Base-by-base conservation (phyloP, 23 tunicate species). In the Phallusia fumigata region DNA sequence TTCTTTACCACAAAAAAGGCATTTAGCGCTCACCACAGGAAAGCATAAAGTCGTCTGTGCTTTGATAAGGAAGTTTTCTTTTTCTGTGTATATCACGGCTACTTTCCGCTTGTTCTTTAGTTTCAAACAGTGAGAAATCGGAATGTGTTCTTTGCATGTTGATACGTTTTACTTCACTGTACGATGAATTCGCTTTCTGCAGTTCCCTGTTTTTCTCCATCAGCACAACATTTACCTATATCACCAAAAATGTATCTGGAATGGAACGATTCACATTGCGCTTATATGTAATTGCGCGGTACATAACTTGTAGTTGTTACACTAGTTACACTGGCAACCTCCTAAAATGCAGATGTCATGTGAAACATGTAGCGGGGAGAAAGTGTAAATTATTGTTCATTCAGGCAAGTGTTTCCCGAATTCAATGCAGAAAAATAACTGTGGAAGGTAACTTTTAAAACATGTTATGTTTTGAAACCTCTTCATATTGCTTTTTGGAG, bases 401-500 rank as follows among this genome's bases (percentile, higher is more conserved):
- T n/a, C n/a, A n/a, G n/a, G n/a, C n/a, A n/a, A n/a, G n/a, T n/a
- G n/a, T n/a, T n/a, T n/a, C n/a, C n/a, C n/a, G n/a, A n/a, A n/a
- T n/a, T n/a, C n/a, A n/a, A n/a, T n/a, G n/a, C n/a, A n/a, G n/a
- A n/a, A n/a, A n/a, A n/a, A n/a, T n/a, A n/a, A n/a, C n/a, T n/a
- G n/a, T n/a, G n/a, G n/a, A n/a, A n/a, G n/a, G n/a, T n/a, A n/a
- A n/a, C n/a, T n/a, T n/a, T n/a, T n/a, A n/a, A n/a, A n/a, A n/a
- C n/a, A n/a, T n/a, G n/a, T n/a, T 40, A 40, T 10, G 10, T 40
- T 40, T 40, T 40, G 47, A 40, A 21, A 88, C 97, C 93, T 93
- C 93, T 40, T 76, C 88, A 77, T 74, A 88, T 72, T 73, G 40
- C 65, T 52, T 78, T 52, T 85, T 88, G 18, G 73, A 73, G 1